Conservation (phyloP, 2,113 vertebrate genomes). For the Oryzias celebensis region DNA sequence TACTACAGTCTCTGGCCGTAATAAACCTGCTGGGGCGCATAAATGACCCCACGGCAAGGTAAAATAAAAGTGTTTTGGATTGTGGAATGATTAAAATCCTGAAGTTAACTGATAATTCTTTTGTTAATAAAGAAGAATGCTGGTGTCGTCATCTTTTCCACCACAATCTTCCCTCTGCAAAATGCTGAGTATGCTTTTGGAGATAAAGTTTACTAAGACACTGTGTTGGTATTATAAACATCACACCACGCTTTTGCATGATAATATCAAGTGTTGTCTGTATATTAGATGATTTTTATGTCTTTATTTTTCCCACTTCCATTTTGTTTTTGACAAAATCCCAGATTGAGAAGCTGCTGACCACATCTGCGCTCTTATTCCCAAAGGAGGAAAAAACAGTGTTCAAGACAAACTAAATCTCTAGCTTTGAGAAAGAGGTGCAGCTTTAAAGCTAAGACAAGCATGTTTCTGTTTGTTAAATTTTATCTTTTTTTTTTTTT, state of each 20-base stretch:
- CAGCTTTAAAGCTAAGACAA: too few relatives aligned
- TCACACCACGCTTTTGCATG: conserved; percentile 3
- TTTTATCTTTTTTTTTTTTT: too few relatives aligned
- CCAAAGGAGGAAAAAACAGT: neutral
- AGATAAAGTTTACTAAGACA: conserved; percentile 16
- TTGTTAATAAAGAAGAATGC: too few relatives aligned
- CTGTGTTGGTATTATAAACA: conserved; percentile 55
- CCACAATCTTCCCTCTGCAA: neutral
- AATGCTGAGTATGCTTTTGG: conserved; percentile 17
- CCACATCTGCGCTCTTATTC: neutral
- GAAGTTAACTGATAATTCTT: too few relatives aligned
- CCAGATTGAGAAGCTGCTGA: neutral
- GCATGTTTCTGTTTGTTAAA: too few relatives aligned
- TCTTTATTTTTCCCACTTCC: neutral
- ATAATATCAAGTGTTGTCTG: conserved; percentile 2
- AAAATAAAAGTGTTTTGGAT: too few relatives aligned
- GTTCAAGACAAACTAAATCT: neutral
- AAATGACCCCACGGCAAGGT: neutral
- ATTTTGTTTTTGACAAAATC: conserved; percentile 21
- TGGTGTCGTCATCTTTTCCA: neutral
- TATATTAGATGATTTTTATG: neutral
- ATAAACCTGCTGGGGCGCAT: neutral
- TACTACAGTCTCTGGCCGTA: neutral
- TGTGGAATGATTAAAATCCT: too few relatives aligned
- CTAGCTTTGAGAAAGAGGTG: too few relatives aligned